Base-by-base conservation (phyloP, 2,797 vertebrate species). In the Peromyscus attwateri region DNA sequence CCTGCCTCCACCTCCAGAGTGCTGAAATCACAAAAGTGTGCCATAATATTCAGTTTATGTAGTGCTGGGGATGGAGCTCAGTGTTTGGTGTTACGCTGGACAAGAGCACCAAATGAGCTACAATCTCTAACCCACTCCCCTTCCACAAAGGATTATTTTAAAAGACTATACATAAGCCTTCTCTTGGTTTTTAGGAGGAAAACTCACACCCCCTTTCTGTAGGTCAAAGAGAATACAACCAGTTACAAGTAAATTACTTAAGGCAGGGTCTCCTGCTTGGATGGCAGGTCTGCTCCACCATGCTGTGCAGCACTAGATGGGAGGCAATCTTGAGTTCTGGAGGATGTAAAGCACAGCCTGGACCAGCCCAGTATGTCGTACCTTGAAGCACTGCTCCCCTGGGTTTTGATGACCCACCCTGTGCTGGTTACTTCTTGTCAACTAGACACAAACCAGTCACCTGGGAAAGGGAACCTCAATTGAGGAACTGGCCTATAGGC, bases 341-440 rank as follows among this genome's bases (percentile, higher is more conserved):
- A 71, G 62, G 88, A 68, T 0, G 3, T 0, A 16, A 49, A 34
- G 31, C 0, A 34, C 7, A 64, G 46, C 68, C 55, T 81, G 66
- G 66, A 68, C 34, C 12, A 10, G 7, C 82, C 40, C 0, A 43
- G 43, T 0, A 1, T 55, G 34, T 23, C 7, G 31, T 17, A 43
- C 23, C 40, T 43, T 5, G 19, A 70, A 37, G 29, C 40, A 3
- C 2, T 49, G 23, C 3, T 23, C 71, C 5, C 9, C 11, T 0
- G 9, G 46, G 55, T 60, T 40, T 10, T 75, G 1, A 37, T 5
- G 4, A 27, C 21, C 3, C 60, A 8, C 9, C 29, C 37, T 66
- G 23, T 84, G 62, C 29, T 85, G 62, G 43, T 84, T 64, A 46
- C 21, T 81, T n/a, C 83, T 68, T 49, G 43, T n/a, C 64, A 49